Conservation (phyloP, 2,888 invertebrate species). For the Andricus curvator region DNA sequence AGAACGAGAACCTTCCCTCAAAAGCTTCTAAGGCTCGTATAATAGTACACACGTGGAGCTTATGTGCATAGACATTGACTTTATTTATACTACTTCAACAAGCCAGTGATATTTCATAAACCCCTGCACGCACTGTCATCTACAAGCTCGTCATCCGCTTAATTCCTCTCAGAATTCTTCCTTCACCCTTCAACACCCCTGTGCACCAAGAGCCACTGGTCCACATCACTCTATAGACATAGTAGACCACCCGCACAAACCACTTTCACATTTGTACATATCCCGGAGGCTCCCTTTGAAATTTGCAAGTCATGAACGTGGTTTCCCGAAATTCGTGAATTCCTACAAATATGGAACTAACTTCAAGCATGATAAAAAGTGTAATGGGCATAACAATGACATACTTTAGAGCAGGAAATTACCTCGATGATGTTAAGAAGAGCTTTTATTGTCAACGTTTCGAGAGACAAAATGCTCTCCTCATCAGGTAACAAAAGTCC, state of each 20-base stretch:
- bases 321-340: constrained; percentile 14
- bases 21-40: background rate
- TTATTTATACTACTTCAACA: constrained; percentile 12
- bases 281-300: constrained; percentile 26
- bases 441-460: too few species aligned
- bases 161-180: constrained; percentile 36
- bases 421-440: too few species aligned
- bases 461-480: too few species aligned
- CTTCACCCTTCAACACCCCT: constrained; percentile 32
- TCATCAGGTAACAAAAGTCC: too few species aligned
- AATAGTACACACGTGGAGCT: background rate
- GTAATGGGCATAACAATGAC: too few species aligned
- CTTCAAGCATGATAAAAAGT: background rate
- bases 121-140: constrained; percentile 1
- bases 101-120: constrained; percentile 24
- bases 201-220: constrained; percentile 8
- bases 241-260: constrained; percentile 10
- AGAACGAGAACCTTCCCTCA: background rate
- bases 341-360: background rate
- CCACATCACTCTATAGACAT: constrained; percentile 18
- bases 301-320: constrained; percentile 7
- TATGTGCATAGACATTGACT: background rate
- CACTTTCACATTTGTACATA: constrained; percentile 12
- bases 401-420: too few species aligned
- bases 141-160: constrained; percentile 5